A percentile compares a stretch with the other conserved stretches of the same genome.
Evolutionary conservation across 2,113 vertebrate genomes (phyloP).

Genomic region (Amblyopsis rosae): DNA sequence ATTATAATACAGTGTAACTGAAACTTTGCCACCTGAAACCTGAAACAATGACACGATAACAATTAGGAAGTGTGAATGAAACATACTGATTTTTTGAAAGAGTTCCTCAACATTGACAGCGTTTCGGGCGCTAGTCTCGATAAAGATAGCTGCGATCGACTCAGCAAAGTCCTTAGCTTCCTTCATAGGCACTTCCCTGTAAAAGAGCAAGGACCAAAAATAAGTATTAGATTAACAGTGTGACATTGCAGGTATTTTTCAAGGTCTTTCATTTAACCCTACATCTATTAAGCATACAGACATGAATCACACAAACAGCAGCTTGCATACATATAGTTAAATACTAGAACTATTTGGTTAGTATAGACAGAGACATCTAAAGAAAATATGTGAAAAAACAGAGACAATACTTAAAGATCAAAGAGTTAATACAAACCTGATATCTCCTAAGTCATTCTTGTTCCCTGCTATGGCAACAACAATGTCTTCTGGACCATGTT

Average conservation of each 20-base stretch:
- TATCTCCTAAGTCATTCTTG: constrained; percentile 96
- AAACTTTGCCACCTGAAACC: neutral
- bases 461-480: constrained; percentile 98
- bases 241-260: neutral
- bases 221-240: neutral
- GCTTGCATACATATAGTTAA: too few species aligned
- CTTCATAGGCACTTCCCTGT: constrained; percentile 94
- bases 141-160: constrained; percentile 94
- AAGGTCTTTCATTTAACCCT: neutral
- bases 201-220: constrained; percentile 21
- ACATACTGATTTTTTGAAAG: constrained; percentile 98
- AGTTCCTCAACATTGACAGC: constrained; percentile 96
- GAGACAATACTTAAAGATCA: too few species aligned
- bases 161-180: constrained; percentile 97
- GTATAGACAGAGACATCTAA: neutral
- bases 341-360: too few species aligned
- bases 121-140: constrained; percentile 96
- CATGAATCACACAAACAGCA: too few species aligned
- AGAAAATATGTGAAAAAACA: neutral
- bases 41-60: neutral
- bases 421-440: constrained; percentile 77
- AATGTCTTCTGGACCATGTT: constrained; percentile 96
- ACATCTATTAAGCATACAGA: too few species aligned
- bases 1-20: neutral
- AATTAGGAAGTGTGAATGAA: neutral